Evolutionary conservation across 2,888 invertebrate species (phyloP).

Genomic region (Masnerella sp.): DNA sequence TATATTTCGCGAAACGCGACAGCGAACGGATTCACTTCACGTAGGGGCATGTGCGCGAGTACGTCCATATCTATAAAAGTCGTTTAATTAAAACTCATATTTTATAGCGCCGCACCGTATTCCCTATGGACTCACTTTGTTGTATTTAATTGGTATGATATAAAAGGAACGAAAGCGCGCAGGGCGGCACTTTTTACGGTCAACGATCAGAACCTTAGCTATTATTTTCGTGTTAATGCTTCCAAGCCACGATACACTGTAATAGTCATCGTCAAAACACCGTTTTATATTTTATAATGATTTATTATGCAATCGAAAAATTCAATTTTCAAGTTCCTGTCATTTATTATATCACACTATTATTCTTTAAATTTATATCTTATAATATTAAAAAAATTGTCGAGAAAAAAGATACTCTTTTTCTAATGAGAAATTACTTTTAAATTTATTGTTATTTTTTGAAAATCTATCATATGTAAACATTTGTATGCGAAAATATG

Average conservation of each 20-base stretch:
- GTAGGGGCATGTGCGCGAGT: conserved; percentile 36
- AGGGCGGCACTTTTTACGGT: conserved; percentile 54
- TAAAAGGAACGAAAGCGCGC: conserved; percentile 49
- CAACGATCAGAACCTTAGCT: conserved; percentile 54
- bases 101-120: conserved; percentile 46
- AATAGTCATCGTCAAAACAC: conserved; percentile 26
- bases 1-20: conserved; percentile 47
- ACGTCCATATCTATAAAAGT: conserved; percentile 59
- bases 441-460: too few species aligned
- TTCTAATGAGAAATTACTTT: too few species aligned
- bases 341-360: too few species aligned
- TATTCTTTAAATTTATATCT: too few species aligned
- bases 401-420: too few species aligned
- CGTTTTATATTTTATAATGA: not conserved
- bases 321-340: conserved; percentile 4
- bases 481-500: too few species aligned
- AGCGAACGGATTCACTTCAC: conserved; percentile 39
- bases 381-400: too few species aligned
- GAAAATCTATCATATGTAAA: too few species aligned
- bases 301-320: not conserved
- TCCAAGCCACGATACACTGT: conserved; percentile 29
- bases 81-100: conserved; percentile 62
- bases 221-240: conserved; percentile 57
- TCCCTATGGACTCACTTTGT: conserved; percentile 53
- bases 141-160: conserved; percentile 62